These are phyloP conservation scores for Crocidura indochinensis DNA, from an alignment of 2,797 vertebrate genomes.

Conservation along the genomic window DNA sequence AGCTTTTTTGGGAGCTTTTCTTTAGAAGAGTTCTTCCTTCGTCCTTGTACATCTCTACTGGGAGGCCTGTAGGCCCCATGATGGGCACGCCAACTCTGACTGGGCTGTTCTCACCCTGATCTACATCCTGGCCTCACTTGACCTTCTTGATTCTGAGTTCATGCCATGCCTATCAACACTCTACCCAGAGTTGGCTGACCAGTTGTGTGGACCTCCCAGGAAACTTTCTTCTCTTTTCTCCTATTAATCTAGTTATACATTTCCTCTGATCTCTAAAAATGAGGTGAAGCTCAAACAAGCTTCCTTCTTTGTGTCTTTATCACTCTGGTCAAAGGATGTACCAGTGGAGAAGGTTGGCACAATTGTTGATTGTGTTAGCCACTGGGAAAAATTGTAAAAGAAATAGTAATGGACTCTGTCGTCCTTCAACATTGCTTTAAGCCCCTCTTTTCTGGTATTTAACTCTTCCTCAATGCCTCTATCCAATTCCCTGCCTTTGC, in stretches of 20 bases:
- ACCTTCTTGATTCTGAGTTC: conserved; percentile 38
- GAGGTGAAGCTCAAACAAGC: conserved; percentile 23
- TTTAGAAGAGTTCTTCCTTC: conserved; percentile 26
- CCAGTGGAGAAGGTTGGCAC: conserved; percentile 15
- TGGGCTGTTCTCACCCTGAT: not conserved
- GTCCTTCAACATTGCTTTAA: not conserved
- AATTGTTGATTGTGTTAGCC: not conserved
- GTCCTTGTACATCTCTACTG: not conserved
- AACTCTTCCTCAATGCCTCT: conserved; percentile 25
- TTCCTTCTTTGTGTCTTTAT: not conserved
- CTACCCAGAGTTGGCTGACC: not conserved
- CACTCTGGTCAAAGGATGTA: conserved; percentile 61
- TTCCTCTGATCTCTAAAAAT: conserved; percentile 10
- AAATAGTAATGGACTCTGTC: conserved; percentile 29
- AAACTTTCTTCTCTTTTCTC: conserved; percentile 50
- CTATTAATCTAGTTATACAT: not conserved
- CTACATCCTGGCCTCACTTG: conserved; percentile 55
- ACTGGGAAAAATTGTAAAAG: not conserved
- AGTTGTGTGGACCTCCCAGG: not conserved
- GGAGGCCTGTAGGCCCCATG: not conserved
- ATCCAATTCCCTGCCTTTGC: not conserved
- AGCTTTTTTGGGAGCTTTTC: conserved; percentile 22
- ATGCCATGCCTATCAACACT: not conserved
- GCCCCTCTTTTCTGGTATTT: not conserved
- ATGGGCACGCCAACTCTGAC: conserved; percentile 17